A percentile compares a stretch with the other conserved stretches of the same genome.
These are phyloP conservation scores for Polypterus senegalus DNA, from an alignment of 2,113 vertebrate species.

Conservation along the genomic window DNA sequence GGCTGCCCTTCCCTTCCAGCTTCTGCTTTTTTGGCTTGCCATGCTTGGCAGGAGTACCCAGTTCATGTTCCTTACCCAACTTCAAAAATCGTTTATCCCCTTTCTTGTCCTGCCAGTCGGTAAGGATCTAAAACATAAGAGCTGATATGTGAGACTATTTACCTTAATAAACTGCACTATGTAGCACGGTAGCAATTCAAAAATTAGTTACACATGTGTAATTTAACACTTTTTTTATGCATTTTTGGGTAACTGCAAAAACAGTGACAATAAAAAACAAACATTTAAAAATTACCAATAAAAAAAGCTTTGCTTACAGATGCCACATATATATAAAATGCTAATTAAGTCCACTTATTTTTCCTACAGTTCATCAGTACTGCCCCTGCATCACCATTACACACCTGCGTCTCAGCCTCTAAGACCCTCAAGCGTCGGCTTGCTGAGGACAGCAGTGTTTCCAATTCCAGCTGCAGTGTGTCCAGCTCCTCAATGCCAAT, in stretches of 20 bases:
- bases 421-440: conserved; percentile 81
- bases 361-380: not conserved
- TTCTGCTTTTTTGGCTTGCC: conserved; percentile 94
- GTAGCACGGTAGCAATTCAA: too few relatives aligned
- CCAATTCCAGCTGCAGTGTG: conserved; percentile 90
- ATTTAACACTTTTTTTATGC: too few relatives aligned
- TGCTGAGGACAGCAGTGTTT: conserved; percentile 87
- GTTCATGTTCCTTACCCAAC: conserved; percentile 78
- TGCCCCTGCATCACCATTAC: not conserved
- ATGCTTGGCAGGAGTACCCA: conserved; percentile 72
- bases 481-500: conserved; percentile 96
- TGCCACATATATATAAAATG: too few relatives aligned
- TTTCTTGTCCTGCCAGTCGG: conserved; percentile 98
- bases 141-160: too few relatives aligned
- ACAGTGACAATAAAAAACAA: too few relatives aligned
- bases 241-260: too few relatives aligned
- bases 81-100: conserved; percentile 87
- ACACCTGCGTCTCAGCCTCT: conserved; percentile 92
- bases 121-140: conserved; percentile 69
- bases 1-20: conserved; percentile 78
- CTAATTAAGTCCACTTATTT: not conserved
- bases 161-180: too few relatives aligned
- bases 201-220: too few relatives aligned
- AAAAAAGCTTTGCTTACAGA: too few relatives aligned
- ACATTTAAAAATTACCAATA: too few relatives aligned